Base-by-base conservation (phyloP, 1,140 invertebrate species). In the Drosophila triauraria region DNA sequence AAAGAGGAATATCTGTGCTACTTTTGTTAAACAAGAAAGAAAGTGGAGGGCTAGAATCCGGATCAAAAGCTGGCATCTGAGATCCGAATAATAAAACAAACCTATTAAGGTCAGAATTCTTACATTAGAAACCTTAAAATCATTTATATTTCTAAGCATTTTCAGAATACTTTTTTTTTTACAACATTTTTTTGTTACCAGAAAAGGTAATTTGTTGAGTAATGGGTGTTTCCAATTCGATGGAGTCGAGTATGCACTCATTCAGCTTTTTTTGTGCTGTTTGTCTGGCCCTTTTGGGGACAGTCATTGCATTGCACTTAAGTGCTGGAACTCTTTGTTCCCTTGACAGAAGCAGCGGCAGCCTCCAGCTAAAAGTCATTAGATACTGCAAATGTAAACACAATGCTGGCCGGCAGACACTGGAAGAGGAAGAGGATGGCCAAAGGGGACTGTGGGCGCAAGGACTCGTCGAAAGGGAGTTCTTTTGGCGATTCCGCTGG, bases 341-440 rank as follows among this genome's bases (percentile, higher is more conserved):
- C 80, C 80, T 78, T 80, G 83, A 80, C 83, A 77, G 47, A 30
- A 47, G 43, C 61, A 62, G 69, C 54, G 80, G 35, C 80, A 78
- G 83, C 80, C 84, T 78, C 71, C 68, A 70, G 84, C 72, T 35
- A 88, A 87, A 87, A 88, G 80, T 87, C 84, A 88, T 87, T 87
- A 87, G 84, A 84, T 80, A 82, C 78, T 71, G 78, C 50, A 50
- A 71, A 83, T 58, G 84, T 70, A 64, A 88, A 84, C 69, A 87
- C 64, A 50, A 57, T n/a, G 30, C 69, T 60, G 71, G 57, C 68
- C 59, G 38, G n/a, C 54, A 53, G 53, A 61, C 38, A 43, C 35
- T 12, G 62, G 40, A 30, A 64, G 12, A 48, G 46, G 27, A 43
- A 20, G 46, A 47, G 13, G 12, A 60, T 32, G 38, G 71, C 38